Conservation (phyloP, 2,113 vertebrate genomes). For the Turdus rufiventris region DNA sequence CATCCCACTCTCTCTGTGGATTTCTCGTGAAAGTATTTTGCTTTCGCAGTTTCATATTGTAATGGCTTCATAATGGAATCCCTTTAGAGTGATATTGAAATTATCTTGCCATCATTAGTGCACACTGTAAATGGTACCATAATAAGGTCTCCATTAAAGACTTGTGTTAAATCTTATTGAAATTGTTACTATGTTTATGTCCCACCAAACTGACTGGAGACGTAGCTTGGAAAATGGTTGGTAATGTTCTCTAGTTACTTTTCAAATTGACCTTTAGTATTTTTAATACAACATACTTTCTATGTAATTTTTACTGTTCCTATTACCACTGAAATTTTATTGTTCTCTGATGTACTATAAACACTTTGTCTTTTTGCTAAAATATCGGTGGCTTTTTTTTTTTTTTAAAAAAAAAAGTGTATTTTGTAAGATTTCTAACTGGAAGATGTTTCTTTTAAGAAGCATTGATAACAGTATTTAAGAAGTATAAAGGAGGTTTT, state of each 20-base stretch:
- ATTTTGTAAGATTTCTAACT: background rate
- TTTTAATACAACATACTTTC: background rate
- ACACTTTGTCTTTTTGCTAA: background rate
- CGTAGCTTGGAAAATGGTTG: background rate
- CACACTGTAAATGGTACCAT: background rate
- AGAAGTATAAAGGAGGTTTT: background rate
- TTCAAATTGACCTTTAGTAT: background rate
- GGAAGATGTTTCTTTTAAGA: background rate
- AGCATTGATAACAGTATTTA: background rate
- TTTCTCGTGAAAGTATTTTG: constrained; percentile 24
- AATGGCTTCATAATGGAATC: constrained; percentile 58
- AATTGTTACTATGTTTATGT: background rate
- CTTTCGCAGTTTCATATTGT: constrained; percentile 9
- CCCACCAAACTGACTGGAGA: background rate
- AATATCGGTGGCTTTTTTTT: background rate
- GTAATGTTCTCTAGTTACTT: background rate
- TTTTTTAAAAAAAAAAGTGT: background rate
- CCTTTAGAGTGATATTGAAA: constrained; percentile 25
- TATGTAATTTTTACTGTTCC: background rate
- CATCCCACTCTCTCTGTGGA: background rate
- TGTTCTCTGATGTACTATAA: background rate
- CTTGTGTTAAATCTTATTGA: constrained; percentile 1
- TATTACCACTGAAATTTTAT: background rate
- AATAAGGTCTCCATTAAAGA: constrained; percentile 32
- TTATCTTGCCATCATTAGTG: constrained; percentile 31